These are phyloP conservation scores for Xiphophorus couchianus DNA, from an alignment of 2,113 vertebrate genomes.

Conservation along the genomic window DNA sequence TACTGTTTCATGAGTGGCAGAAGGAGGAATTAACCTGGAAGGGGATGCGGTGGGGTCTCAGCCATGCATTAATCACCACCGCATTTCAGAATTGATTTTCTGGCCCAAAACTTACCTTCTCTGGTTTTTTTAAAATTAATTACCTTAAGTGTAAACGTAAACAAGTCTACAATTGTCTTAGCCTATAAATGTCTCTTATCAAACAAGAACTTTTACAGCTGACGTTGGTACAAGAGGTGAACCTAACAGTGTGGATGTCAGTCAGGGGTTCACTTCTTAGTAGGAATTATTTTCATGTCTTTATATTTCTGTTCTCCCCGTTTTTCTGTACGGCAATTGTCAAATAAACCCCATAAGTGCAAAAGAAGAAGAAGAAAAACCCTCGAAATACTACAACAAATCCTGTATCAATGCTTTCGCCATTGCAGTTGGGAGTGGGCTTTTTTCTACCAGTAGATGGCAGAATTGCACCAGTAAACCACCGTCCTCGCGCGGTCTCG, in stretches of 20 bases:
- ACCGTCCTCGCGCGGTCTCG: too few relatives aligned
- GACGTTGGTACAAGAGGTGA: background rate
- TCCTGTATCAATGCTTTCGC: too few relatives aligned
- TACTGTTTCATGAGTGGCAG: too few relatives aligned
- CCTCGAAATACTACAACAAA: too few relatives aligned
- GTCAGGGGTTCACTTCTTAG: background rate
- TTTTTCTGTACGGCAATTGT: background rate
- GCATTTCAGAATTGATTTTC: background rate
- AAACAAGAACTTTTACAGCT: background rate
- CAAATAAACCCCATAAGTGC: background rate
- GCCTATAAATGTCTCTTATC: background rate
- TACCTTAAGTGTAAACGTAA: background rate
- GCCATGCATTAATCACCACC: background rate
- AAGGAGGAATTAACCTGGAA: too few relatives aligned
- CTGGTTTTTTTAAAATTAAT: background rate
- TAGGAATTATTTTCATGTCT: background rate
- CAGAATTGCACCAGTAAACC: constrained; percentile 6
- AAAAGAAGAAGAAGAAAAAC: background rate
- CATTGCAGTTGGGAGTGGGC: background rate
- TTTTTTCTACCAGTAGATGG: constrained; percentile 49
- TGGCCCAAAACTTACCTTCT: background rate
- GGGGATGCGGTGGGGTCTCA: too few relatives aligned
- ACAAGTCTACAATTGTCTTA: background rate
- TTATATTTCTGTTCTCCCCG: background rate
- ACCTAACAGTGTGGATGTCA: background rate